These are phyloP conservation scores for Apteryx mantelli DNA, from an alignment of 2,113 vertebrate genomes.

Conservation along the genomic window DNA sequence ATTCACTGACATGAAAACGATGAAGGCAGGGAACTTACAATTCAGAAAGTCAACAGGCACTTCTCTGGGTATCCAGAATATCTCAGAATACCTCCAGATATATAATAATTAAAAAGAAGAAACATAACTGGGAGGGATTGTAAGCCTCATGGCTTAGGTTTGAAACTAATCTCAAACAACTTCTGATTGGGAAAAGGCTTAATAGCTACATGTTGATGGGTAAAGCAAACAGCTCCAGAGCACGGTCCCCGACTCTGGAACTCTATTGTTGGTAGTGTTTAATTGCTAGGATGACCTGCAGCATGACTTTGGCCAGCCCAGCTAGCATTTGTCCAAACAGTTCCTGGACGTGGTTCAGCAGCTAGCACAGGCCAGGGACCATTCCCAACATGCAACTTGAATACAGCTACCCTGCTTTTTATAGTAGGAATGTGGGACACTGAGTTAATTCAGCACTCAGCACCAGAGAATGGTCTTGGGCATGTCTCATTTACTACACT, in stretches of 20 bases:
- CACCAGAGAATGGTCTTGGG: not conserved
- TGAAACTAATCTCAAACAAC: not conserved
- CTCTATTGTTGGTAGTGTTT: accelerated
- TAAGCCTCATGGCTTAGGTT: not conserved
- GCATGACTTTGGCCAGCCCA: not conserved
- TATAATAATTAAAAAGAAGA: not conserved
- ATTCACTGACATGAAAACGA: not conserved
- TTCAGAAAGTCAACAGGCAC: not conserved
- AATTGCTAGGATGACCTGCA: not conserved
- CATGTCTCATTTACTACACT: not conserved
- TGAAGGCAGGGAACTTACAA: not conserved
- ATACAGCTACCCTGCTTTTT: not conserved
- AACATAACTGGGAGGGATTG: not conserved
- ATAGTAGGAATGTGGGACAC: not conserved
- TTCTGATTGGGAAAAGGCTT: not conserved
- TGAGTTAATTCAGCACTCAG: not conserved
- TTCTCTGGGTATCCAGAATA: not conserved
- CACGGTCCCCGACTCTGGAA: accelerated
- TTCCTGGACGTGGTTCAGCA: not conserved
- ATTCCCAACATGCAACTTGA: not conserved
- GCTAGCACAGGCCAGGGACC: not conserved
- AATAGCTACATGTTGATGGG: accelerated
- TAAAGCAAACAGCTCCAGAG: not conserved
- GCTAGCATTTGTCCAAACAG: not conserved
- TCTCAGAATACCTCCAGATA: not conserved